Base-by-base conservation (phyloP, 2,888 invertebrate genomes). In the Crocallis elinguaria region DNA sequence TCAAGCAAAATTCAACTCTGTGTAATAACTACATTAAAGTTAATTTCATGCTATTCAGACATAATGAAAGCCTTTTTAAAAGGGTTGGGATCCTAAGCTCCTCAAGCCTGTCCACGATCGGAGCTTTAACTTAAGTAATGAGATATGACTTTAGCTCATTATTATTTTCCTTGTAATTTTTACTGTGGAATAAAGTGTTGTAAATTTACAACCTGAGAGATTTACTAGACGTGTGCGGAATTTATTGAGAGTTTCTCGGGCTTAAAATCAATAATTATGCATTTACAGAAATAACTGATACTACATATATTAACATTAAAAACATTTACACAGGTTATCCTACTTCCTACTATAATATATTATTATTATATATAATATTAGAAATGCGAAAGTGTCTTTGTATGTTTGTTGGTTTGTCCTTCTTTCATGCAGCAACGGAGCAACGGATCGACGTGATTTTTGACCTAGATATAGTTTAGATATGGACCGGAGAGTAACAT, bases 101-200 rank as follows among this genome's bases (percentile, higher is more conserved):
- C 52, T 52, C 55, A 46, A 39, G 41, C 52, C 55, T 54, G 54
- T 50, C 45, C 57, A 60, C 57, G 59, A 39, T 29, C 43, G 33
- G 49, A 52, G 50, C 37, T 50, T 49, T 55, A 45, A 45, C 55
- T 49, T 81, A 77, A 77, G 77, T 80, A 77, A 84, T 49, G 55
- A 88, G 84, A 84, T 88, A 86, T 84, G 88, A 86, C 86, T 87
- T 82, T 75, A 77, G 75, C 81, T 86, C 82, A 84, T 88, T 87
- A 84, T 82, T 82, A 49, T 49, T 48, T 82, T 77, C 72, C 78
- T 79, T 82, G 78, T 84, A 82, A 83, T 83, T 84, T 84, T 80
- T 79, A 71, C 71, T 37, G 53, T 35, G 48, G 75, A 75, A 77
- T 75, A 80, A 78, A 54, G 71, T 71, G 72, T 73, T 73, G 77